Percentiles rank a stretch among this genome's conserved stretches.
phyloP scores from a whole-genome alignment of 2,797 vertebrate genomes.

The Peromyscus attwateri region DNA sequence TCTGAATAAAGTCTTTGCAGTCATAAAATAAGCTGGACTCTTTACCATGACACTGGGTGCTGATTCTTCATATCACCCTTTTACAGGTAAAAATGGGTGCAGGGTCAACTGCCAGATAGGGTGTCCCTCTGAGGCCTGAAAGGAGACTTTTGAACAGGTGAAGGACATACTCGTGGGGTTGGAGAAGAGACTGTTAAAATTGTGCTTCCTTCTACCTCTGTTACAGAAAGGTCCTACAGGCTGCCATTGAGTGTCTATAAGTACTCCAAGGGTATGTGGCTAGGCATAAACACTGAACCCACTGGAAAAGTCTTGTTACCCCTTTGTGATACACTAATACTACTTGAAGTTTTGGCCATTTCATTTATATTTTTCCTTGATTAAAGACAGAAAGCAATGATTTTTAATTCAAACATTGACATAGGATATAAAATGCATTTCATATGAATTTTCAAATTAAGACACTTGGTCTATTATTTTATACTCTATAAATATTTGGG shows the following conservation, averaged over 20 bases:
- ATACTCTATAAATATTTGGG: background rate
- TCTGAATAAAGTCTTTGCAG: background rate
- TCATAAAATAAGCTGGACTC: background rate
- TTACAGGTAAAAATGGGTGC: background rate
- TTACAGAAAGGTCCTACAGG: background rate
- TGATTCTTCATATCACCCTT: background rate
- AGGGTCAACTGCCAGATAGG: background rate
- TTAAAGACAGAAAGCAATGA: background rate
- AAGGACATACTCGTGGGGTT: background rate
- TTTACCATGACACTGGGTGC: background rate
- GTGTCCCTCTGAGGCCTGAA: background rate
- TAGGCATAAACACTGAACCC: background rate
- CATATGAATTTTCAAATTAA: conserved; percentile 37
- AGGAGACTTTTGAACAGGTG: background rate
- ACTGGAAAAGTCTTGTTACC: background rate
- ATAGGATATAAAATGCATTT: conserved; percentile 24
- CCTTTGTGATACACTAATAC: background rate
- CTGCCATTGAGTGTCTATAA: background rate
- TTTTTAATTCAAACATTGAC: conserved; percentile 40
- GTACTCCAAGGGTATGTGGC: background rate
- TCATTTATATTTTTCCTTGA: conserved; percentile 14
- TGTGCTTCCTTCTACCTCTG: background rate
- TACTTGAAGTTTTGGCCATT: background rate
- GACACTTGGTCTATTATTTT: background rate
- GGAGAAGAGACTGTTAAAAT: background rate